These are phyloP conservation scores for Sipunculus nudus DNA, from an alignment of 2,888 invertebrate genomes.

Conservation along the genomic window DNA sequence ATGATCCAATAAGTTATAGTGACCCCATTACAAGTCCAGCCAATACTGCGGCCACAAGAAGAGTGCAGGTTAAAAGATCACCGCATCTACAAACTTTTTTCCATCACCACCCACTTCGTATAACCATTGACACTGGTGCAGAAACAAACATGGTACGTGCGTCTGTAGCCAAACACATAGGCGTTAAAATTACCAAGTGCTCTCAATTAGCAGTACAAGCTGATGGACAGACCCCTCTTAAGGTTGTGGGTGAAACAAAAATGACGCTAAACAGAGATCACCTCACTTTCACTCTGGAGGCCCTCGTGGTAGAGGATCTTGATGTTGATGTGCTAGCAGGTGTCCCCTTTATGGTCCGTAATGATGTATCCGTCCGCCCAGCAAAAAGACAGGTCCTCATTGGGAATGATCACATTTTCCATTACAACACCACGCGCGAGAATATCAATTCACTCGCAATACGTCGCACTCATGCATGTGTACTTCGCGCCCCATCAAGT, in stretches of 20 bases:
- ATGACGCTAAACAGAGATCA: conserved; percentile 2
- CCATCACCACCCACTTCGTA: conserved; percentile 21
- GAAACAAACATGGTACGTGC: conserved; percentile 31
- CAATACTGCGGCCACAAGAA: neutral
- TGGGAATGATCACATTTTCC: neutral
- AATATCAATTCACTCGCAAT: neutral
- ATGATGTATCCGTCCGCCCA: conserved; percentile 38
- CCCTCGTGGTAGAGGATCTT: conserved; percentile 30
- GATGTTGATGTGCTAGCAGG: conserved; percentile 37
- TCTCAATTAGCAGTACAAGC: conserved; percentile 15
- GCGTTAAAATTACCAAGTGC: neutral
- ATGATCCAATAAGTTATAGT: neutral
- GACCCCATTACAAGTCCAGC: neutral
- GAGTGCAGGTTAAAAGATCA: conserved; percentile 30
- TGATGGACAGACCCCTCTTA: conserved; percentile 31
- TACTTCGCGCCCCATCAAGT: neutral
- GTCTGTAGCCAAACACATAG: neutral
- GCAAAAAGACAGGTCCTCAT: conserved; percentile 23
- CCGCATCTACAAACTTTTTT: conserved; percentile 29
- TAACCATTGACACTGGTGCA: conserved; percentile 34
- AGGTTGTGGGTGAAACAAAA: conserved; percentile 27
- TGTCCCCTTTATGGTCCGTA: conserved; percentile 38
- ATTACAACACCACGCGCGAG: neutral
- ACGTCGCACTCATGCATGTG: neutral
- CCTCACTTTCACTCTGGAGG: conserved; percentile 10